Percentiles rank a stretch among this genome's conserved stretches.
phyloP scores from a whole-genome alignment of 2,113 vertebrate genomes.

The Cavia porcellus region DNA sequence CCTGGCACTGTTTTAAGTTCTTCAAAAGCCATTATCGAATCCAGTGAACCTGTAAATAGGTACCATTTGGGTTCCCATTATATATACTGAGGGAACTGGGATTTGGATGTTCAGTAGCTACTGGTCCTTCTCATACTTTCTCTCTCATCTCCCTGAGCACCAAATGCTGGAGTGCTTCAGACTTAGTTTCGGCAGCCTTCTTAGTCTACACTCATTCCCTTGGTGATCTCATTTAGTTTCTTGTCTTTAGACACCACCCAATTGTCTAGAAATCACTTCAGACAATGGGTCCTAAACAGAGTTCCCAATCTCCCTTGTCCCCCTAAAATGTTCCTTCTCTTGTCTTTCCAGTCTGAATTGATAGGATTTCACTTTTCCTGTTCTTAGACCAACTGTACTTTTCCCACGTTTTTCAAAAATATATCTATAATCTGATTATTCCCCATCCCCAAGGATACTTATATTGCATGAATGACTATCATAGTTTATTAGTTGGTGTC shows the following conservation, averaged over 20 bases:
- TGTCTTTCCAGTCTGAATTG: background rate
- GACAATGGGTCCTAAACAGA: background rate
- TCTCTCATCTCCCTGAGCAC: background rate
- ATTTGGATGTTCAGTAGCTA: background rate
- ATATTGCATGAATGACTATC: constrained; percentile 28
- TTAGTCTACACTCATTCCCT: background rate
- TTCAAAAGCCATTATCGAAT: constrained; percentile 23
- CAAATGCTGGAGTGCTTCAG: background rate
- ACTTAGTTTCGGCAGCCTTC: constrained; percentile 21
- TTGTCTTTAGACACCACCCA: background rate
- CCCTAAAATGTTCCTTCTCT: background rate
- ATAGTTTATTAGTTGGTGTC: constrained; percentile 19
- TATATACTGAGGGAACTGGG: background rate
- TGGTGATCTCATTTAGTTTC: constrained; percentile 41
- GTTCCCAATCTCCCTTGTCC: background rate
- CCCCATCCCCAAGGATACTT: constrained; percentile 14
- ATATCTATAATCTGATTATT: background rate
- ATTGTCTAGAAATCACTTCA: constrained; percentile 15
- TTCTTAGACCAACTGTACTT: constrained; percentile 2
- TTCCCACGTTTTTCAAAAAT: background rate
- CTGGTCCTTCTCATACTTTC: constrained; percentile 15
- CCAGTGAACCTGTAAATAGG: background rate
- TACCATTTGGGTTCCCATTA: background rate
- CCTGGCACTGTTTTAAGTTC: background rate
- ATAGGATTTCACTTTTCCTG: constrained; percentile 2